These are phyloP conservation scores for Amphiprion ocellaris DNA, from an alignment of 2,113 vertebrate species.

Conservation along the genomic window DNA sequence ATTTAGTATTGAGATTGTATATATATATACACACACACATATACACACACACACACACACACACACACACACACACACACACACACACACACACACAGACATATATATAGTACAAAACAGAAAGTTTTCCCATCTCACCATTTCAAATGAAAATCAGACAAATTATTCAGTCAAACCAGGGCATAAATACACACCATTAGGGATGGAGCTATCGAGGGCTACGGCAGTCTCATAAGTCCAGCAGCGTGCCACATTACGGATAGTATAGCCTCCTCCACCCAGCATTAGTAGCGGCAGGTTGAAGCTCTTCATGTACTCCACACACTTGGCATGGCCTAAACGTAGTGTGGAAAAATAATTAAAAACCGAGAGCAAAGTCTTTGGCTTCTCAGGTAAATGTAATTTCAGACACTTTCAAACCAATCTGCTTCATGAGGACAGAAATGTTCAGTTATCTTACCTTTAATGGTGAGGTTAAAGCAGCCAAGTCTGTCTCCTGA, in stretches of 20 bases:
- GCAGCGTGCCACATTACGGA: slow-evolving; percentile 96
- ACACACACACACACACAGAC: no score
- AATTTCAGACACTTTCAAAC: background rate
- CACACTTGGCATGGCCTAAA: slow-evolving; percentile 97
- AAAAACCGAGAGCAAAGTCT: background rate
- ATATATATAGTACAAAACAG: no score
- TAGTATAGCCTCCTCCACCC: slow-evolving; percentile 97
- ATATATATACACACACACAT: no score
- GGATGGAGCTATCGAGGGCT: slow-evolving; percentile 94
- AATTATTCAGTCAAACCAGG: background rate
- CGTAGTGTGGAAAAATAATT: background rate
- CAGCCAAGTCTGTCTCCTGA: slow-evolving; percentile 97
- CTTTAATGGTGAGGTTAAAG: slow-evolving; percentile 99
- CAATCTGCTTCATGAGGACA: background rate
- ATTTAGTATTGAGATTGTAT: background rate
- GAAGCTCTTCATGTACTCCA: slow-evolving; percentile 98
- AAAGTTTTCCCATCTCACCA: background rate
- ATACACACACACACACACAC: no score
- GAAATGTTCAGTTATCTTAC: slow-evolving; percentile 67
- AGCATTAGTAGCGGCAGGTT: slow-evolving; percentile 98
- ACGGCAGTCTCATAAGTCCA: slow-evolving; percentile 98
- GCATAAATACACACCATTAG: slow-evolving; percentile 84
- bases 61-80: no score
- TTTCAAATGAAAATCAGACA: background rate
- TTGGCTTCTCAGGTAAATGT: background rate